Evolutionary conservation across 92 coral and sea anemone genomes (phyloP), one percentile per base, ranked within the genome.

Genomic region (Porites rus): DNA sequence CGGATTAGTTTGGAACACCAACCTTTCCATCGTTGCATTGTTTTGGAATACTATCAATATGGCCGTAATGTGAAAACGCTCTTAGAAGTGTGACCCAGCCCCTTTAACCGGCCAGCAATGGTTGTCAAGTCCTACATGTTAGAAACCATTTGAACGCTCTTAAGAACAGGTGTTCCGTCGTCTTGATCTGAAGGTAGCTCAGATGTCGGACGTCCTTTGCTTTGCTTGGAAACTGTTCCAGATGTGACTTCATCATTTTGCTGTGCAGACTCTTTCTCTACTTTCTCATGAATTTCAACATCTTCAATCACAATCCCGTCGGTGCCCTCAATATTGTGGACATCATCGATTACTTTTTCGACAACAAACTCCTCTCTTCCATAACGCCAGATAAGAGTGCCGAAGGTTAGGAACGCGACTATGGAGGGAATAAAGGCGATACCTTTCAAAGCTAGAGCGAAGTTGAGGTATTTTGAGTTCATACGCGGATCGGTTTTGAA

Each of bases 351-450:
- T 14, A 91, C 83, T 4, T 74, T 77, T 13, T 91, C 92, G 31
- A 90, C 94, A 9, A 95, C 94, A 82, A 94, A 86, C 72, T 91
- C 95, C 68, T 93, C 97, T 69, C 99, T 88, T 0, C 99, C 99
- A 58, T 97, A 95, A 72, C 90, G 83, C 99, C 98, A 97, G 74
- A 97, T 88, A 7, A 94, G 90, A 75, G 86, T 31, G n/a, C 97
- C 99, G 71, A 97, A 97, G 19, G 90, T 83, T 8, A 97, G 24
- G 59, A 97, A 97, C 46, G 92, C 96, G 8, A 70, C 92, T 10
- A 97, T 76, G 2, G 98, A 97, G 3, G 99, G 99, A 51, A 97
- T 90, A 65, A 97, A 97, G 8, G 99, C 99, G 21, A 95, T 87
- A 31, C 91, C 84, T 82, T 97, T 97, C 16, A 97, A 78, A 7